Base-by-base conservation (phyloP, 2,113 vertebrate genomes). In the Nansenia antarctica region DNA sequence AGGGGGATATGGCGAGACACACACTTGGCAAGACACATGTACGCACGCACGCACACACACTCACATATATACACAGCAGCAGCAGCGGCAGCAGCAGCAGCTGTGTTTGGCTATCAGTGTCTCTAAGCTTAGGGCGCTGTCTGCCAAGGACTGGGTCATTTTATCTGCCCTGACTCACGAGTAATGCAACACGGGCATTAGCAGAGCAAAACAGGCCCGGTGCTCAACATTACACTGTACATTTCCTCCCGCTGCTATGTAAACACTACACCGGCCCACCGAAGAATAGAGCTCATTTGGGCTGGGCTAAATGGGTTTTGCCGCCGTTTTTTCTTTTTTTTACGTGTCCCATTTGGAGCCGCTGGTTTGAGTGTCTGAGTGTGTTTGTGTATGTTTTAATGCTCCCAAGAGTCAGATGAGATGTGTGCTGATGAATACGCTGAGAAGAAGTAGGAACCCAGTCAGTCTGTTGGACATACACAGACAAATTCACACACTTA, bases 41-140 rank as follows among this genome's bases (percentile, higher is more conserved):
- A n/a, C n/a, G n/a, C n/a, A n/a, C n/a, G n/a, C n/a, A n/a, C n/a
- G n/a, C n/a, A n/a, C n/a, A n/a, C n/a, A n/a, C n/a, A n/a, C n/a
- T n/a, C n/a, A n/a, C n/a, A n/a, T n/a, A n/a, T n/a, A n/a, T n/a
- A n/a, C n/a, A n/a, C n/a, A n/a, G n/a, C n/a, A n/a, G n/a, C n/a
- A 2, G 0, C 49, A 26, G 59, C 35, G 68, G 59, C 64, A 68
- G 34, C 61, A 76, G 69, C 85, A 90, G 84, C 94, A 95, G 93
- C 94, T 95, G 93, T 94, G 92, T 92, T 93, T 91, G 88, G 89
- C 85, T 90, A 87, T 90, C 87, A 73, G 68, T 82, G 76, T 89
- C 74, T 77, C 84, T 81, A 32, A 67, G 88, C 88, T 82, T 76
- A 74, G 82, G 81, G 85, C 79, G 85, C 88, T 83, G 85, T 81